phyloP scores from a whole-genome alignment of 2,888 invertebrate genomes.

The Spatulosminthurus flaviceps region DNA sequence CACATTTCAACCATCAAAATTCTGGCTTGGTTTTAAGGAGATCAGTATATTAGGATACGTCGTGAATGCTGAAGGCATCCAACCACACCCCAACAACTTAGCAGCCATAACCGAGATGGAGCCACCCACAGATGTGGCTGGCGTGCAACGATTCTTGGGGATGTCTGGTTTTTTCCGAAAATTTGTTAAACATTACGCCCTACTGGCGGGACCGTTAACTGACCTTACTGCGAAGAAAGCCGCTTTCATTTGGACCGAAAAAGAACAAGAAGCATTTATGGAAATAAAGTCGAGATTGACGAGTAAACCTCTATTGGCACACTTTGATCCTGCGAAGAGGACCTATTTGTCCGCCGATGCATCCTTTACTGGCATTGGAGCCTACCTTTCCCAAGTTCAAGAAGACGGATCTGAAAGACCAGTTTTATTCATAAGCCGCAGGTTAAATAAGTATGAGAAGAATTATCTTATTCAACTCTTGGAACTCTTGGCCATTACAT shows the following conservation, averaged over 20 bases:
- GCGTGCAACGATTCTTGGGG: not conserved
- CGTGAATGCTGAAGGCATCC: not conserved
- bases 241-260: not conserved
- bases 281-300: not conserved
- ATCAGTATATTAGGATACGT: not conserved
- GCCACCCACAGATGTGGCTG: not conserved
- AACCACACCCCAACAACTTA: not conserved
- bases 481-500: not conserved
- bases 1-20: not conserved
- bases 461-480: not conserved
- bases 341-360: not conserved
- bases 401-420: not conserved
- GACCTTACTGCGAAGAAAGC: not conserved
- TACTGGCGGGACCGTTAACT: not conserved
- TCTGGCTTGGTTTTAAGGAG: not conserved
- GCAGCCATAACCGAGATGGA: not conserved
- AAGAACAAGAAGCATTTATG: not conserved
- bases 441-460: too few relatives aligned
- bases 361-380: not conserved
- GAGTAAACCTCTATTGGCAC: not conserved
- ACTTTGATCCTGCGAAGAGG: not conserved
- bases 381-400: slow-evolving; percentile 1
- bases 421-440: too few relatives aligned
- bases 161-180: not conserved
- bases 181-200: not conserved